Base-by-base conservation (phyloP, 2,113 vertebrate genomes). In the Forbesichthys papilliferus region DNA sequence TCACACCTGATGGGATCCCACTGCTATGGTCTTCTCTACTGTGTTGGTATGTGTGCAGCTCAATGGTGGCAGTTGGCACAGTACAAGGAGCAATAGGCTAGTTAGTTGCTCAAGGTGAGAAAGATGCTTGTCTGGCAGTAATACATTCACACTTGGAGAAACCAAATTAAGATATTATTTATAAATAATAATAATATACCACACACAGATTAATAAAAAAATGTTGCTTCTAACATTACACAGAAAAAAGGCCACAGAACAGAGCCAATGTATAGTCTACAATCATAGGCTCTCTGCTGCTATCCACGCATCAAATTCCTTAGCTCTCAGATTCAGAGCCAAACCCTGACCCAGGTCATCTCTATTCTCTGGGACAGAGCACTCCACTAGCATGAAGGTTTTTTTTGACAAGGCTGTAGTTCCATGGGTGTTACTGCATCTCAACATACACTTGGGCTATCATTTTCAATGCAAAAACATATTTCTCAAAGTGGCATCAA, bases 221-320 rank as follows among this genome's bases (percentile, higher is more conserved):
- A 3, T 27, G 1, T 42, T 6, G 36, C 36, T 42, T 42, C 36
- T 16, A 53, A 12, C 13, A 53, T 5, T 14, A 12, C 12, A 14
- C 52, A 14, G 13, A 16, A 13, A 12, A 53, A 14, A 53, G 60
- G 79, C 82, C 79, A 83, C 75, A 69, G 71, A 68, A 67, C 73
- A 60, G 65, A 82, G 77, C 80, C 71, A 78, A 76, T 86, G 82
- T 70, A 83, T 60, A 70, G 67, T 83, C 76, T 13, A 54, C 71
- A 27, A 74, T 69, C 59, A 77, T 90, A 90, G 90, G 89, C 87
- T 80, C 84, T 87, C 86, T 84, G 64, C 72, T 69, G 69, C 75
- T 80, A 90, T 77, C 83, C 81, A 84, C 87, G 90, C 89, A 83
- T 78, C 88, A 92, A 88, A 88, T 91, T 91, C 87, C 87, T 84